These are phyloP conservation scores for Craseonycteris thonglongyai DNA, from an alignment of 2,113 vertebrate genomes.

Conservation along the genomic window DNA sequence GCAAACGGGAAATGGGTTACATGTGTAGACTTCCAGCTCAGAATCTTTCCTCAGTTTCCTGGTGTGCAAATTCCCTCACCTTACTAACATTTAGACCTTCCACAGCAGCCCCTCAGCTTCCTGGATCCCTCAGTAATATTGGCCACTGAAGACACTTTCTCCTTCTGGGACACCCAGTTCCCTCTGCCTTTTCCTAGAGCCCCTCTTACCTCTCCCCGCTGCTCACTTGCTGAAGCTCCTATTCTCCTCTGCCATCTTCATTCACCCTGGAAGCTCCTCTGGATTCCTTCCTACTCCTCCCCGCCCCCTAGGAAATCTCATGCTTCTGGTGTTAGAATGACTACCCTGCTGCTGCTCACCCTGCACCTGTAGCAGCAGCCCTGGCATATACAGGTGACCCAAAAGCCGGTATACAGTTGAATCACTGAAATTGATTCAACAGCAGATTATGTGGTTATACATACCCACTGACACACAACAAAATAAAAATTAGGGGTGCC, in stretches of 20 bases:
- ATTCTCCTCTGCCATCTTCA: neutral
- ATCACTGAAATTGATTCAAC: no score
- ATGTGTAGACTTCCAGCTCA: neutral
- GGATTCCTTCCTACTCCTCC: neutral
- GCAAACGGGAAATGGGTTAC: no score
- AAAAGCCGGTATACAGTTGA: no score
- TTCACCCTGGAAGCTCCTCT: neutral
- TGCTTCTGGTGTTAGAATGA: neutral
- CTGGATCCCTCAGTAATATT: neutral
- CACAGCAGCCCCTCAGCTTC: neutral
- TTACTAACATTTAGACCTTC: neutral
- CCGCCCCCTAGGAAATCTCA: neutral
- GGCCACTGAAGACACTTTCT: neutral
- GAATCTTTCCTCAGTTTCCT: neutral
- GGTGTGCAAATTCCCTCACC: neutral
- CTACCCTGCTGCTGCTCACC: accelerated
- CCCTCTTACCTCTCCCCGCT: neutral
- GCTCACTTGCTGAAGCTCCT: neutral
- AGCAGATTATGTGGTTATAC: no score
- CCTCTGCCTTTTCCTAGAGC: neutral
- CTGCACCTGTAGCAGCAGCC: neutral
- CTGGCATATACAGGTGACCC: no score
- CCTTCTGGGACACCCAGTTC: neutral
- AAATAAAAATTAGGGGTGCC: no score
- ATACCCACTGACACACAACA: no score